phyloP scores from a whole-genome alignment of 2,113 vertebrate genomes.

The Callaeas wilsoni region DNA sequence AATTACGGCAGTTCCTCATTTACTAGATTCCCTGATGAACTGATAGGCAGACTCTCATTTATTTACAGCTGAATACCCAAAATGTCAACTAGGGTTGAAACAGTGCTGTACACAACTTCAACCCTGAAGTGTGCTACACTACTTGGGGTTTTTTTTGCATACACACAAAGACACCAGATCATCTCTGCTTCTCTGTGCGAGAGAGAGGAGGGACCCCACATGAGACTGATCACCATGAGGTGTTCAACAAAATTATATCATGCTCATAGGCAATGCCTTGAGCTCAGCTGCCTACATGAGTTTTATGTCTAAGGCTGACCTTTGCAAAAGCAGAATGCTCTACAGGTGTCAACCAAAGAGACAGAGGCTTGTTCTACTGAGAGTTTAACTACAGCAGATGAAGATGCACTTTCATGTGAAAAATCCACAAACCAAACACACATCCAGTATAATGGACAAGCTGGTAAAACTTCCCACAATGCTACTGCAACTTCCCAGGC shows the following conservation, averaged over 20 bases:
- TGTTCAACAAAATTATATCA: neutral
- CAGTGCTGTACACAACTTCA: neutral
- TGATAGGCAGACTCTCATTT: neutral
- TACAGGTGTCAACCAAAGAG: neutral
- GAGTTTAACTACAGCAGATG: neutral
- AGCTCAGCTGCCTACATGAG: neutral
- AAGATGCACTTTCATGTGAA: neutral
- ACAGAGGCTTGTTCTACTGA: neutral
- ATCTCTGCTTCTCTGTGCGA: neutral
- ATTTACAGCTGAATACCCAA: neutral
- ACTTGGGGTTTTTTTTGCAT: neutral
- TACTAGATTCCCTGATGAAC: slow-evolving; percentile 21
- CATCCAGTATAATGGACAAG: neutral
- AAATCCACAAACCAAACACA: neutral
- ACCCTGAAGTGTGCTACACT: neutral
- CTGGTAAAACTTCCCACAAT: neutral
- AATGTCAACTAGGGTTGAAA: neutral
- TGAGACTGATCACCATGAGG: neutral
- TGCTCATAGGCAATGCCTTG: neutral
- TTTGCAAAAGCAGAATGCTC: neutral
- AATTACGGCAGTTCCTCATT: slow-evolving; percentile 12
- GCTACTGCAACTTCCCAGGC: neutral
- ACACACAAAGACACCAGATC: neutral
- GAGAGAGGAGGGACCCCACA: neutral
- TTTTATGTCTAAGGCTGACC: neutral